A percentile compares a stretch with the other conserved stretches of the same genome.
phyloP scores from a whole-genome alignment of 2,888 invertebrate genomes.

The Beris morrisii region DNA sequence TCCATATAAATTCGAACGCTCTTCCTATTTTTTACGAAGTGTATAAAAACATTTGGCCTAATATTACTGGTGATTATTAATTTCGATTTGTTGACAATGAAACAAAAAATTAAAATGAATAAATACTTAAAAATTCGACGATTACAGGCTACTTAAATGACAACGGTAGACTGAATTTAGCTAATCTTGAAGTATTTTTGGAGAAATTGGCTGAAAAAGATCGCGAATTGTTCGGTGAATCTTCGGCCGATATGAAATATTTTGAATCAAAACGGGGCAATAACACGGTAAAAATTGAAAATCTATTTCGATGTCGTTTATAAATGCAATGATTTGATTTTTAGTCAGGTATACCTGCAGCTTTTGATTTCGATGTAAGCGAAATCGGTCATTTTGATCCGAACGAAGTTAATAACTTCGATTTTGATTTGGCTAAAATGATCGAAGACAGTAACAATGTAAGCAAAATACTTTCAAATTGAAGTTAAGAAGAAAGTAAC shows the following conservation, averaged over 20 bases:
- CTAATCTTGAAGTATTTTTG: constrained; percentile 84
- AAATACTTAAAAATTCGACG: neutral
- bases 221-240: constrained; percentile 73
- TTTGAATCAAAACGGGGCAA: constrained; percentile 66
- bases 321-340: constrained; percentile 27
- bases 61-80: constrained; percentile 70
- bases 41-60: constrained; percentile 84
- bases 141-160: constrained; percentile 88
- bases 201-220: constrained; percentile 73
- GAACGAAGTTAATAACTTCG: constrained; percentile 35
- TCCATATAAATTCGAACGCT: constrained; percentile 91
- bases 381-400: constrained; percentile 44
- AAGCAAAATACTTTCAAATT: constrained; percentile 7
- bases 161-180: constrained; percentile 77
- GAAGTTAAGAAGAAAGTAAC: constrained; percentile 26
- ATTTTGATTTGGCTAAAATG: constrained; percentile 46
- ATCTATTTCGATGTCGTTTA: constrained; percentile 48
- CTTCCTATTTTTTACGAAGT: constrained; percentile 83
- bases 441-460: constrained; percentile 50
- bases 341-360: constrained; percentile 15
- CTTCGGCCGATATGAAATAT: constrained; percentile 79
- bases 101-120: constrained; percentile 2
- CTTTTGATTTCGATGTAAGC: constrained; percentile 44
- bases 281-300: constrained; percentile 58
- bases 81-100: neutral